A percentile compares a stretch with the other conserved stretches of the same genome.
Conservation (phyloP, 2,888 invertebrate genomes). For the Cheilosia variabilis region DNA sequence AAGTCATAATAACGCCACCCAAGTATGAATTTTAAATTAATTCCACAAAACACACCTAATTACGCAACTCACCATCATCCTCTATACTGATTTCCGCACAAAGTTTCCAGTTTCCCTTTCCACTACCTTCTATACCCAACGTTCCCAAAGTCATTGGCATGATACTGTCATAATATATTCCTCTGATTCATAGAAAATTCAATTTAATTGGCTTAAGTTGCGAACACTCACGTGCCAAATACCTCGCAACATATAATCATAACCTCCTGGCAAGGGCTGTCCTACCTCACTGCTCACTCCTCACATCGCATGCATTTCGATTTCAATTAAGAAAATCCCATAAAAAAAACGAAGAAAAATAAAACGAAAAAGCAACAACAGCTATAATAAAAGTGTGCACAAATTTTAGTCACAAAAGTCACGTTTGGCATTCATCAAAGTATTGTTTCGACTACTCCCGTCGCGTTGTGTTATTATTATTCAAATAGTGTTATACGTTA, state of each 20-base stretch:
- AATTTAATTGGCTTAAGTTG: constrained; percentile 12
- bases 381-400: constrained; percentile 19
- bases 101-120: neutral
- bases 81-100: constrained; percentile 19
- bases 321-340: constrained; percentile 16
- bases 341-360: neutral
- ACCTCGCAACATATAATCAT: neutral
- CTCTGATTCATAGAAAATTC: constrained; percentile 41
- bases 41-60: constrained; percentile 4
- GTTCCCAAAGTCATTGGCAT: constrained; percentile 15
- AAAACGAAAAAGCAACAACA: neutral
- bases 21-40: constrained; percentile 2
- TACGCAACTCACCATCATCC: neutral
- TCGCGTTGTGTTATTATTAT: constrained; percentile 36
- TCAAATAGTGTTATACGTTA: constrained; percentile 29
- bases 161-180: constrained; percentile 9
- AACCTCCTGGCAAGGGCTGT: constrained; percentile 12
- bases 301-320: constrained; percentile 11
- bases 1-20: neutral
- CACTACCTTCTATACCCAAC: neutral
- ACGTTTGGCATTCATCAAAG: constrained; percentile 52
- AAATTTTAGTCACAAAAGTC: constrained; percentile 49
- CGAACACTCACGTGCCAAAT: constrained; percentile 40
- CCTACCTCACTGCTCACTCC: neutral
- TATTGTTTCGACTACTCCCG: constrained; percentile 13